Base-by-base conservation (phyloP, 2,797 vertebrate species). In the Heteromormyrus szaboi region DNA sequence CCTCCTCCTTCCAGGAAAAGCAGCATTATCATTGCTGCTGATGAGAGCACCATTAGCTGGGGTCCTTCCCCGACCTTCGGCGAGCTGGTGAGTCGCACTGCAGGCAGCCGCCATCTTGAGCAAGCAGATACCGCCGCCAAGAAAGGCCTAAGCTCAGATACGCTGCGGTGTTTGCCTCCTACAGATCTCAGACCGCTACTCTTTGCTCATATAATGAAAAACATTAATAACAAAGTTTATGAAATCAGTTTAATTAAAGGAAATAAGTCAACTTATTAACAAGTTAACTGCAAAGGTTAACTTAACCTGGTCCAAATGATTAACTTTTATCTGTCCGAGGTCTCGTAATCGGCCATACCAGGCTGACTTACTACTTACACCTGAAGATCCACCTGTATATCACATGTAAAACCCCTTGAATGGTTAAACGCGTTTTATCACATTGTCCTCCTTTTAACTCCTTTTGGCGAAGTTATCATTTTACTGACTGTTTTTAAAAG, bases 31-130 rank as follows among this genome's bases (percentile, higher is more conserved):
- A 95, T 98, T 48, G 98, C 98, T 0, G 98, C 98, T 0, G 98
- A 99, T 9, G 98, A 99, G 92, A 99, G 98, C 93, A 99, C 98
- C 2, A 99, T 99, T 95, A 99, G 97, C 93, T 99, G 97, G 97
- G 98, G 98, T 0, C 98, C 98, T 0, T 99, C 98, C 0, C 98
- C 98, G 0, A 99, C 98, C 8, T 99, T 97, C 1, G 98, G 98
- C 91, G 98, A 99, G 89, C 94, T 99, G 97, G 98, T 99, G 93
- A 96, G 96, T 51, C 0, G 79, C 68, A 54, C 5, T 4, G 87
- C 17, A 25, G 41, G 8, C 22, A 22, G 22, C 59, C 2, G 59
- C 7, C 22, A 25, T 5, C 17, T 19, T n/a, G 17, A 56, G 19
- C 54, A n/a, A 56, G 54, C 54, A 6, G 54, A 56, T n/a, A 56